A percentile compares a stretch with the other conserved stretches of the same genome.
phyloP scores from a whole-genome alignment of 2,888 invertebrate species.

The Euzetes globulus region DNA sequence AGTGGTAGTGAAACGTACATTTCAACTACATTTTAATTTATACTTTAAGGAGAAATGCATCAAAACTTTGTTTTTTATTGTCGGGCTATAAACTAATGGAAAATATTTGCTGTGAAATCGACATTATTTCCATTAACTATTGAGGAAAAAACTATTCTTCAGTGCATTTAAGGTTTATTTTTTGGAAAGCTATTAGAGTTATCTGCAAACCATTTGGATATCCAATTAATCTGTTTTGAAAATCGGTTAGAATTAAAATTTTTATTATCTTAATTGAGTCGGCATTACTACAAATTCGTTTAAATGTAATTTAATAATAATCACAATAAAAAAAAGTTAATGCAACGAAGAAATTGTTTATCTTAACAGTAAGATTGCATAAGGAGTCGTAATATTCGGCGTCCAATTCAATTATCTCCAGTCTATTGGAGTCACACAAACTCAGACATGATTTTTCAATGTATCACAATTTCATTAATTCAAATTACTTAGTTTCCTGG shows the following conservation, averaged over 20 bases:
- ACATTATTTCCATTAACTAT: background rate
- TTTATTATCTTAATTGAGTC: background rate
- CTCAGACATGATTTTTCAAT: too few relatives aligned
- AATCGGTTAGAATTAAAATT: background rate
- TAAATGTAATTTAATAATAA: background rate
- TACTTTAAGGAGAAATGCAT: background rate
- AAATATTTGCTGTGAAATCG: slow-evolving; percentile 19
- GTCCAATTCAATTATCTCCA: too few relatives aligned
- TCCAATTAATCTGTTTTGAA: slow-evolving; percentile 11
- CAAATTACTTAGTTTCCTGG: too few relatives aligned
- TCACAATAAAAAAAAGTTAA: background rate
- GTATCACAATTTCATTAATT: too few relatives aligned
- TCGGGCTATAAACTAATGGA: slow-evolving; percentile 6
- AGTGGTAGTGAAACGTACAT: background rate
- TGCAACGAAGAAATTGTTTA: background rate
- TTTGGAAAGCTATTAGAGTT: background rate
- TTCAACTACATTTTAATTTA: background rate
- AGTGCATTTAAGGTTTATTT: background rate
- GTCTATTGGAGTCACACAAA: too few relatives aligned
- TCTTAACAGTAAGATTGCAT: too few relatives aligned
- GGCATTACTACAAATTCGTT: background rate
- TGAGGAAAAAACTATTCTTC: background rate
- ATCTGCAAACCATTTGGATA: slow-evolving; percentile 9
- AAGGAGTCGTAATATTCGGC: too few relatives aligned
- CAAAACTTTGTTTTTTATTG: background rate